These are phyloP conservation scores for Nicator chloris DNA, from an alignment of 2,113 vertebrate genomes.

Conservation along the genomic window DNA sequence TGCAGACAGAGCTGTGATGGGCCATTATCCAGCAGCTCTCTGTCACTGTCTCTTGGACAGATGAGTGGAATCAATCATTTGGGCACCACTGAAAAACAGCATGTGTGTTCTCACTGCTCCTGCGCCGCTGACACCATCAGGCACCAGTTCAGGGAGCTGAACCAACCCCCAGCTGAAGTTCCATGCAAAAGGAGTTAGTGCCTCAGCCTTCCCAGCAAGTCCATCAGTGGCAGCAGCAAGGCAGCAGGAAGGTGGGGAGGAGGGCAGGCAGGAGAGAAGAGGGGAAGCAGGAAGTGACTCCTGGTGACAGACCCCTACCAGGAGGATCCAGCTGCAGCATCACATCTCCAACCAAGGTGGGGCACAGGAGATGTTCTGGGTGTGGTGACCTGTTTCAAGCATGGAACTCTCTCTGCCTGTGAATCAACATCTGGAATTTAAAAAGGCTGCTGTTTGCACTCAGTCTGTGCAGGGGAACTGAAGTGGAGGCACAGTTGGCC, in stretches of 20 bases:
- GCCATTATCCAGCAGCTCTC: constrained; percentile 6
- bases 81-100: background rate
- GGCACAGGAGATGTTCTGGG: background rate
- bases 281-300: background rate
- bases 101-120: background rate
- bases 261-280: background rate
- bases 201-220: background rate
- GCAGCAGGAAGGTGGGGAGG: background rate
- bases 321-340: background rate
- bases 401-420: background rate
- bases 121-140: fast-evolving
- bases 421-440: background rate
- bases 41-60: background rate
- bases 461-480: background rate
- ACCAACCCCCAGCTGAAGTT: background rate
- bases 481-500: background rate
- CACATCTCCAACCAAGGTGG: fast-evolving
- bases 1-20: background rate
- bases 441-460: background rate
- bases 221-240: background rate
- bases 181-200: background rate
- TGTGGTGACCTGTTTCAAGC: background rate
- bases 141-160: background rate
- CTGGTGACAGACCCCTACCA: background rate
- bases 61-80: constrained; percentile 3